A percentile compares a stretch with the other conserved stretches of the same genome.
phyloP scores from a whole-genome alignment of 2,888 invertebrate genomes.

The Papilio demoleus region DNA sequence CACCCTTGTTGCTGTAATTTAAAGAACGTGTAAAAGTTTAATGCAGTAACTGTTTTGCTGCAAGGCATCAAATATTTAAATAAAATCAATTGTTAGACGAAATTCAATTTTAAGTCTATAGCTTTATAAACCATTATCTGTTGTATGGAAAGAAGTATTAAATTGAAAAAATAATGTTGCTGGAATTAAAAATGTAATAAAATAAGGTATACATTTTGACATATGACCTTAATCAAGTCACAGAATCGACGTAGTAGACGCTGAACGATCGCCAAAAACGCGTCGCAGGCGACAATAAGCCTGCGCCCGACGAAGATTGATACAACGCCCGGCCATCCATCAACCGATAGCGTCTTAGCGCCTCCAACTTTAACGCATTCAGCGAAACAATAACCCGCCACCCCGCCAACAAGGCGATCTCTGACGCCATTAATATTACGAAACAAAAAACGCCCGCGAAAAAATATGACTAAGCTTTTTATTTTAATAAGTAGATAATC shows the following conservation, averaged over 20 bases:
- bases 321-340: conserved; percentile 61
- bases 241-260: conserved; percentile 13
- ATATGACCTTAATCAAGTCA: conserved; percentile 39
- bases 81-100: background rate
- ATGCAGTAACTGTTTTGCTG: background rate
- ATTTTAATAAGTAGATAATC: conserved; percentile 44
- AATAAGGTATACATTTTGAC: conserved; percentile 32
- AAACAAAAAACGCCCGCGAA: conserved; percentile 48
- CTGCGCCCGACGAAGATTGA: conserved; percentile 65
- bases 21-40: background rate
- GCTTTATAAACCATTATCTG: too few relatives aligned
- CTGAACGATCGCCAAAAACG: conserved; percentile 42
- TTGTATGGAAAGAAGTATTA: too few relatives aligned
- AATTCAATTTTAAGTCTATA: too few relatives aligned
- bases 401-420: conserved; percentile 54
- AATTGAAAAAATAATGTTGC: too few relatives aligned
- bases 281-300: conserved; percentile 46
- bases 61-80: background rate
- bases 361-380: conserved; percentile 45
- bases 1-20: background rate
- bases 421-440: conserved; percentile 58
- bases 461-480: conserved; percentile 50
- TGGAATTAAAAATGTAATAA: too few relatives aligned
- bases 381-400: conserved; percentile 57
- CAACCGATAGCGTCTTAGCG: conserved; percentile 56